Conservation (phyloP, 2,888 invertebrate genomes). For the Hydrotaea cyrtoneurina region DNA sequence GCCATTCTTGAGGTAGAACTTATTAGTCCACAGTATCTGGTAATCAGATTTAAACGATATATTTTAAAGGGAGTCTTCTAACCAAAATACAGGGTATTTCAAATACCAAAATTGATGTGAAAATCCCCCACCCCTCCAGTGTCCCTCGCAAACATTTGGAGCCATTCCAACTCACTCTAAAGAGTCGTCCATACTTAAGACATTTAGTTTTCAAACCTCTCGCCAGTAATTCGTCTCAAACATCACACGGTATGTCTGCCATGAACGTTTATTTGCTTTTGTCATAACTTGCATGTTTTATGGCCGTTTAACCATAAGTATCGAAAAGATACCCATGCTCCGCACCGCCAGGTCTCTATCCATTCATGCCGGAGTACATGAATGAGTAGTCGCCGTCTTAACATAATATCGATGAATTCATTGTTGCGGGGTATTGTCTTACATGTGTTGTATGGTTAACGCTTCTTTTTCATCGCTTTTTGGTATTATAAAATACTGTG, state of each 20-base stretch:
- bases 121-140: not conserved
- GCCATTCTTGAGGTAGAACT: too few relatives aligned
- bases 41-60: too few relatives aligned
- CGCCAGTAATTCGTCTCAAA: conserved; percentile 16
- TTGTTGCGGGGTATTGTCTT: not conserved
- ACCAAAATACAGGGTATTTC: too few relatives aligned
- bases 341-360: too few relatives aligned
- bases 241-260: conserved; percentile 18
- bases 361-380: not conserved
- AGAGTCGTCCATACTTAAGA: not conserved
- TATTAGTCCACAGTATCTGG: too few relatives aligned
- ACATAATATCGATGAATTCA: conserved; percentile 24
- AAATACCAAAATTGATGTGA: too few relatives aligned
- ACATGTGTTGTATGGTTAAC: not conserved
- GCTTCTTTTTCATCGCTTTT: not conserved
- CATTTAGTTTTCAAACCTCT: conserved; percentile 26
- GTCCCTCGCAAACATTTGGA: not conserved
- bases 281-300: conserved; percentile 57
- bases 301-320: conserved; percentile 57
- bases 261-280: not conserved
- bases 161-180: not conserved
- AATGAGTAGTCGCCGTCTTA: not conserved
- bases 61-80: too few relatives aligned
- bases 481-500: conserved; percentile 27
- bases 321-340: conserved; percentile 6